Base-by-base conservation (phyloP, 2,888 invertebrate genomes). In the Cristatella mucedo region DNA sequence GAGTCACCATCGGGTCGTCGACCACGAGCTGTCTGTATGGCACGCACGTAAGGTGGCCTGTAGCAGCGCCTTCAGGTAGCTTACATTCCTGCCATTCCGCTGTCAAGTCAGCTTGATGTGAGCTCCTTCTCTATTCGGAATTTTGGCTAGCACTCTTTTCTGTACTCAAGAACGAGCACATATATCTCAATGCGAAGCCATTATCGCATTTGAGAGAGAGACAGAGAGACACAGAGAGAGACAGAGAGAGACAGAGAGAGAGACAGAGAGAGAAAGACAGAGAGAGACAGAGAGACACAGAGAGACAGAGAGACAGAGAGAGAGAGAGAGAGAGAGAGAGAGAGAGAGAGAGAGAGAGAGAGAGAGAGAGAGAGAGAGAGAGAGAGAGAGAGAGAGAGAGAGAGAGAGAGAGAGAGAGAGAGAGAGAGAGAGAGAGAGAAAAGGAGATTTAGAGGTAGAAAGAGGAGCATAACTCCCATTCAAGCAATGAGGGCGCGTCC, bases 241-340 rank as follows among this genome's bases (percentile, higher is more conserved):
- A 33, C 30, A 38, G 16, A 38, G 39, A 38, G 34, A 38, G 39
- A 38, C 30, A 38, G 34, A 33, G 33, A 38, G 16, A 38, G 39
- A 38, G 39, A 34, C 30, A 33, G 33, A 33, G 33, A 21, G 6
- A 21, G 37, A 5, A 26, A 4, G 29, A 24, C 7, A 24, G 29
- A 24, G 37, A 6, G 29, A 24, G 37, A 29, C 31, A 29, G 39
- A 29, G 31, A 18, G 39, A 29, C 36, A 34, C 29, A 41, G 29
- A 36, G 30, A 38, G 41, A 41, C 7, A 41, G 41, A 36, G 30
- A 41, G 41, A 30, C 11, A 41, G 41, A 41, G 21, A 41, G 21
- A 41, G 36, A 36, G 26, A 41, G 20, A 24, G 22, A 16, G 18
- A 24, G 34, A 7, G 34, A 34, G 19, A 3, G 19, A 34, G n/a